A percentile compares a stretch with the other conserved stretches of the same genome.
phyloP scores from a whole-genome alignment of 2,888 invertebrate species.

The Girardia tigrina region DNA sequence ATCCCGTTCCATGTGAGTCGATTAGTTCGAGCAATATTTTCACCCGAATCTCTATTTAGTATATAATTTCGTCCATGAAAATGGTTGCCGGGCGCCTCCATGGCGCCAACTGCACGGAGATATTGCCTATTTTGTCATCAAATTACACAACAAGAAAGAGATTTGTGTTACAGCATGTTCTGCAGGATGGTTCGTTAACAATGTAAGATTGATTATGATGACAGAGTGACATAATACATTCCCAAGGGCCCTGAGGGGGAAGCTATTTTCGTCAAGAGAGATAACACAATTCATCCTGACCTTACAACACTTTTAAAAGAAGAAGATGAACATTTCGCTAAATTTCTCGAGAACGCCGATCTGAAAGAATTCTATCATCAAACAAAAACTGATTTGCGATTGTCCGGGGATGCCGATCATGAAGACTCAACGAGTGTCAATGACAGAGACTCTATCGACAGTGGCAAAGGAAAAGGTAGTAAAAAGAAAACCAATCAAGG shows the following conservation, averaged over 20 bases:
- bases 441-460: background rate
- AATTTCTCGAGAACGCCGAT: background rate
- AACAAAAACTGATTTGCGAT: background rate
- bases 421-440: background rate
- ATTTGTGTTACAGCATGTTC: constrained; percentile 47
- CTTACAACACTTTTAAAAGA: background rate
- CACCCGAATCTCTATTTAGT: constrained; percentile 39
- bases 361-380: constrained; percentile 4
- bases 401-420: background rate
- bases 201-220: constrained; percentile 39
- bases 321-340: constrained; percentile 1
- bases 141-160: constrained; percentile 42
- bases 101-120: constrained; percentile 49
- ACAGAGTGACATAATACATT: background rate
- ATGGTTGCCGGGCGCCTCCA: constrained; percentile 48
- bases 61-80: constrained; percentile 43
- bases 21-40: background rate
- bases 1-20: constrained; percentile 38
- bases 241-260: background rate
- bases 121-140: constrained; percentile 45
- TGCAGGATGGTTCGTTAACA: constrained; percentile 47
- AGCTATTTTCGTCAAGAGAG: background rate
- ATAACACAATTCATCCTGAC: background rate
- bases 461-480: background rate
- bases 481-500: background rate